Base-by-base conservation (phyloP, 2,113 vertebrate species). In the Mormyrus lacerda region DNA sequence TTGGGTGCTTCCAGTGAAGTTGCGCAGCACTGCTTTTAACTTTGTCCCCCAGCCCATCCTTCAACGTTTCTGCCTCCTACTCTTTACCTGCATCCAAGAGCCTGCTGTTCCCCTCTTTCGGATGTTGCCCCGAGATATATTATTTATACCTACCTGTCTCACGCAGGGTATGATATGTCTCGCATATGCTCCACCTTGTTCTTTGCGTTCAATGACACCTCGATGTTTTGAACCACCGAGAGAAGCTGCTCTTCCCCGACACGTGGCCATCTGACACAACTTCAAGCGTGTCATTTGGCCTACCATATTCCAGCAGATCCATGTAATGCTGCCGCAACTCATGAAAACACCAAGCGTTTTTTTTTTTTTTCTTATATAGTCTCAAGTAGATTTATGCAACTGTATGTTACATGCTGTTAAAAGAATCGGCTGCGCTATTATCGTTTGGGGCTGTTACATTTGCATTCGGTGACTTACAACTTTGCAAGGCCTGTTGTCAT, bases 111-210 rank as follows among this genome's bases (percentile, higher is more conserved):
- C 47, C 24, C 83, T 15, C 45, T 55, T 21, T 87, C 31, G 8
- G 27, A 55, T 87, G 48, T 87, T 87, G 83, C 83, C 83, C 83
- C 83, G 3, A 85, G 83, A 47, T 50, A 87, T 53, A 53, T 87
- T 87, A 87, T 87, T 87, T 87, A 53, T 87, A 24, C 50, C 85
- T 35, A 42, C 31, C 85, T 89, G 58, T 47, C 48, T 83, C 61
- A 84, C 53, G 88, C 89, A 48, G 50, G 87, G 47, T 45, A 21
- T 35, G 61, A 79, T 89, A 65, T 48, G 69, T 88, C 88, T 84
- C 47, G 82, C 82, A 84, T 84, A n/a, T 84, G 82, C 42, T 84
- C 39, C 21, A 21, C 44, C 82, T 84, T 47, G 44, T 79, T 39
- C 73, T 39, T 42, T 19, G 35, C 35, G 73, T 79, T 35, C 73